Evolutionary conservation across 2,888 invertebrate genomes (phyloP), one percentile per base, ranked within the genome.

Genomic region (Brenthis hecate): DNA sequence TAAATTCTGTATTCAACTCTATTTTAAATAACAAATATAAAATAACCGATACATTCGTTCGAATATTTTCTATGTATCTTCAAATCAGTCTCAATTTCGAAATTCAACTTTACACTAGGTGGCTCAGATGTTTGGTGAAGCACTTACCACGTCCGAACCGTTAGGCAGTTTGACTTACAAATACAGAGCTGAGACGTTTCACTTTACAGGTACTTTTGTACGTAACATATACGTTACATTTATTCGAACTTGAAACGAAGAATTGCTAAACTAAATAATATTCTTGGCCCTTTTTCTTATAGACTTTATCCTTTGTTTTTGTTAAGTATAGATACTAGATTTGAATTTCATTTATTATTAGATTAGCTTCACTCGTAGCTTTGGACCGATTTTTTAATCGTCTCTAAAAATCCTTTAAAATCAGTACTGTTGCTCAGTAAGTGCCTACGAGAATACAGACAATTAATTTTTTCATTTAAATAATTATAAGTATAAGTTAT

Each of bases 131-230:
- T 90, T 89, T 82, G 85, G 80, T 82, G 80, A 84, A 83, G 81
- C 88, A 91, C 89, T 91, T 91, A 87, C 85, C 85, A 83, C 78
- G 76, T 79, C 78, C 79, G 74, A 74, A 73, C 89, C 86, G 88
- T 87, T 88, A 88, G 83, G 79, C 81, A 83, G 85, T 86, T 87
- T 86, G 85, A 85, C 85, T 86, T 82, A 87, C 86, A 87, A 87
- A 87, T 84, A 87, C 75, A 73, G 78, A 76, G 79, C 82, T 81
- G 83, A 86, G 87, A 87, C 83, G 84, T 88, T 87, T 87, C 86
- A 87, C 85, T 88, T 89, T 83, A 75, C 75, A 73, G 71, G 72
- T 69, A 74, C 71, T 70, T 65, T 71, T 70, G 65, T 71, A 43
- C 69, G 53, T 56, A 71, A 71, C 64, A 56, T 67, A 70, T 70